phyloP scores from a whole-genome alignment of 2,113 vertebrate species.

The Phrynocephalus versicolor region DNA sequence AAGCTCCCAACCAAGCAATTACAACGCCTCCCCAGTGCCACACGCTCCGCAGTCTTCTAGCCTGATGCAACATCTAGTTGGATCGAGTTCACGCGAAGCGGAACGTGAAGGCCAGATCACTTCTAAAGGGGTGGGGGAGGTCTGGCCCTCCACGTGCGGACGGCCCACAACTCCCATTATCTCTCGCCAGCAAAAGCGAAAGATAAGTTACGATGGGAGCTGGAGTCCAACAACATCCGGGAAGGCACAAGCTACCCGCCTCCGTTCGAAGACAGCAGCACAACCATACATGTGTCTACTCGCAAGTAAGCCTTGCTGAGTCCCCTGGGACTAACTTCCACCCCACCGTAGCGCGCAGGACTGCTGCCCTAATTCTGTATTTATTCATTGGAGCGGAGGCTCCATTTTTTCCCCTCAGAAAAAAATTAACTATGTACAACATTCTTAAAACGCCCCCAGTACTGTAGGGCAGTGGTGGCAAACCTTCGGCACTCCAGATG shows the following conservation, averaged over 20 bases:
- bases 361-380: neutral
- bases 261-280: neutral
- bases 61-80: neutral
- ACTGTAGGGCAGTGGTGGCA: no score
- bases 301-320: no score
- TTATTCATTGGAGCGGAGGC: neutral
- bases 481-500: no score
- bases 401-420: no score
- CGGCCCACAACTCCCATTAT: neutral
- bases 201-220: neutral
- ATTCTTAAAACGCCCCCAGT: no score
- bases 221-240: no score
- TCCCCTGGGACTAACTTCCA: neutral
- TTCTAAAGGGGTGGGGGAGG: neutral
- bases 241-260: no score
- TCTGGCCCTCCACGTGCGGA: neutral
- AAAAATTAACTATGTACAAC: no score
- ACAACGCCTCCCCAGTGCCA: neutral
- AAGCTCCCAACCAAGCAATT: neutral
- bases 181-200: neutral
- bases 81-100: neutral
- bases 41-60: neutral
- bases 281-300: neutral
- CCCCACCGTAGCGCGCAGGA: no score
- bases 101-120: neutral